Base-by-base conservation (phyloP, 2,797 vertebrate genomes). In the Eutrigla gurnardus region DNA sequence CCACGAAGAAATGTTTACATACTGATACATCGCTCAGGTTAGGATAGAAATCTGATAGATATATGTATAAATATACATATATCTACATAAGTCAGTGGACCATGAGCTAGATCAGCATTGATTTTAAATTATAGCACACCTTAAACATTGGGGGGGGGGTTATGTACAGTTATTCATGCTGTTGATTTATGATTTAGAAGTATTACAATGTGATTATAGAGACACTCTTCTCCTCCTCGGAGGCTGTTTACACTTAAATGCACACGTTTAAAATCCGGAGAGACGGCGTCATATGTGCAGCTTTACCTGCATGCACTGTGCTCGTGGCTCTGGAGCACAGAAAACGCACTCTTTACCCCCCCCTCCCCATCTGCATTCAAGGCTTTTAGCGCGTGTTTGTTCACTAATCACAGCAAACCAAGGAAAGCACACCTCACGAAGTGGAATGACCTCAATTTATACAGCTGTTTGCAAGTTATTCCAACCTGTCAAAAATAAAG, bases 341-440 rank as follows among this genome's bases (percentile, higher is more conserved):
- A 74, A 82, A 25, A 25, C 25, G 84, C 67, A 70, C 70, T 70
- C 67, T 9, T 53, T 76, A 4, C 9, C 72, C 65, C 65, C 80
- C 3, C 89, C 93, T 83, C 91, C 92, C 73, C 45, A 73, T 79
- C 25, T 25, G 25, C 87, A 83, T 77, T 80, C 42, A 70, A 90
- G 81, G 91, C 91, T 92, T 25, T 92, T 73, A 86, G 81, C 81
- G 86, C 85, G 85, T 81, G 70, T 87, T 86, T 89, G 73, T 83
- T 84, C 85, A 84, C 80, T 62, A 86, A 86, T 86, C 75, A 88
- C 88, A 76, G 84, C 80, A 79, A 88, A 81, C 62, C 65, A 87
- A 89, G 83, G 86, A 92, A 93, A 95, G 93, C 93, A 94, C 94
- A 95, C 89, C 81, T 87, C 83, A 88, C 82, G 89, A 84, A 90